A percentile compares a stretch with the other conserved stretches of the same genome.
Conservation (phyloP, 2,113 vertebrate species). For the Tauraco erythrolophus region DNA sequence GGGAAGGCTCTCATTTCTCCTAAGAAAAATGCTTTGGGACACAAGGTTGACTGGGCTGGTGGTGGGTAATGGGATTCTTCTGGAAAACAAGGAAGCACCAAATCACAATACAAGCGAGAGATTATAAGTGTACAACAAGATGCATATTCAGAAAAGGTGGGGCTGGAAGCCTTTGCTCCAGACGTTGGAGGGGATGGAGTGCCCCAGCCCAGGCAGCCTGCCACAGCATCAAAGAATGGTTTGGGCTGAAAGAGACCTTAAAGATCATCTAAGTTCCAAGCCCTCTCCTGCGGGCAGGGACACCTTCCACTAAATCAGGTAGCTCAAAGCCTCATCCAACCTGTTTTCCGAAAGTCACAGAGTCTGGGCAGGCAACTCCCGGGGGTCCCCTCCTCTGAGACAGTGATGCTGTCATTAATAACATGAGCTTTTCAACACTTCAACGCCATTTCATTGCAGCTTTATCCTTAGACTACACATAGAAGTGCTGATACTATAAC, state of each 20-base stretch:
- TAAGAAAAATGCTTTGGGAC: not conserved
- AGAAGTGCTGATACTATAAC: not conserved
- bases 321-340: too few relatives aligned
- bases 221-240: not conserved
- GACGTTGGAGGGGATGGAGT: accelerated
- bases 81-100: not conserved
- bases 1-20: not conserved
- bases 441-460: not conserved
- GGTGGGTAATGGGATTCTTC: not conserved
- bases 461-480: not conserved
- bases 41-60: not conserved
- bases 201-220: not conserved
- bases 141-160: not conserved
- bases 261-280: too few relatives aligned
- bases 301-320: too few relatives aligned
- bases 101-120: not conserved
- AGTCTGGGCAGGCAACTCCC: not conserved
- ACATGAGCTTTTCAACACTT: not conserved
- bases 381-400: not conserved
- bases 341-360: accelerated
- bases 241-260: too few relatives aligned
- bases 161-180: not conserved
- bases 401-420: not conserved
- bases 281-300: too few relatives aligned
- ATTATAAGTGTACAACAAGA: not conserved